Base-by-base conservation (phyloP, 2,888 invertebrate genomes). In the Cerceris rybyensis region DNA sequence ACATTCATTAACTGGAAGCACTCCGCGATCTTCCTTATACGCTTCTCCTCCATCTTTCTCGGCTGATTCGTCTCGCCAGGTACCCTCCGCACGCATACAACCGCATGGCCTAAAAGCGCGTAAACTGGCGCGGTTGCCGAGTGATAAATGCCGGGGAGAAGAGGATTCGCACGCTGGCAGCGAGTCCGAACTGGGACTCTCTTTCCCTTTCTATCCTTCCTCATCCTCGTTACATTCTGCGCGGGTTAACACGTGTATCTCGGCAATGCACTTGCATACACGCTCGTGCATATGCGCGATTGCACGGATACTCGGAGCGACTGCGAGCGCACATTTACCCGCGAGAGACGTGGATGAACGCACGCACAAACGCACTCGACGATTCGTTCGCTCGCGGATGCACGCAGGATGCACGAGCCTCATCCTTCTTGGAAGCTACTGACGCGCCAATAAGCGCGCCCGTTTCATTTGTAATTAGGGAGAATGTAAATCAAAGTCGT, bases 391-490 rank as follows among this genome's bases (percentile, higher is more conserved):
- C 14, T 55, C 65, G 46, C 58, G 50, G 66, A 67, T 54, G 41
- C 70, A 43, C 57, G 46, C 58, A 68, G 67, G 75, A 64, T 72
- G 70, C 71, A 70, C 71, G 69, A 59, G 73, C 75, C 82, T 87
- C 88, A 89, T 89, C 84, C 85, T 89, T 89, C 88, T 88, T 88
- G 77, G 75, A 65, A 70, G 87, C 87, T 88, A 90, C 89, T 84
- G 91, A 90, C 88, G 87, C 88, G 85, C 89, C 90, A 90, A 91
- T 91, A 90, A 89, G 88, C 87, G 87, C 81, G 82, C 85, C 85
- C 88, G 88, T 90, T 91, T 90, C 90, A 87, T 90, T 90, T 90
- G 90, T 90, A 91, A 91, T 91, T 91, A 91, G 90, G 86, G 86
- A 88, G 89, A 89, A 90, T 89, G 90, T 91, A 90, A 91, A 91